Evolutionary conservation across 92 coral and sea anemone species (phyloP).

Genomic region (Phymanthus crucifer): DNA sequence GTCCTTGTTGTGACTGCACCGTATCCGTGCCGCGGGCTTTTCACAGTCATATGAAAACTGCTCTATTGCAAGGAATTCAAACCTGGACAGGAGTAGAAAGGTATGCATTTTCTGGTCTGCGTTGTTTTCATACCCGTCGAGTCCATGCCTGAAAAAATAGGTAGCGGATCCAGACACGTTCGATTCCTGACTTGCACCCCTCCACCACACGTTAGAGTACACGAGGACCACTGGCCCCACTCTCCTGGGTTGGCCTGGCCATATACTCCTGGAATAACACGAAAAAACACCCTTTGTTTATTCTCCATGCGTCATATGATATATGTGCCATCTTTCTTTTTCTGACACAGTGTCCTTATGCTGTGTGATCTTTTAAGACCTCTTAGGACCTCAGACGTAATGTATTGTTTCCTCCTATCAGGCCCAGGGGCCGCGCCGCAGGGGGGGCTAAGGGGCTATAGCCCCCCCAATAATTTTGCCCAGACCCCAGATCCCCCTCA

Average conservation of each 20-base stretch:
- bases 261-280: slow-evolving; percentile 16
- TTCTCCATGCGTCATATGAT: no score
- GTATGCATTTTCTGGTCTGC: slow-evolving; percentile 21
- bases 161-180: slow-evolving; percentile 45
- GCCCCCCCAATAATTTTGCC: no score
- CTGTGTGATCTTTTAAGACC: neutral
- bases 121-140: slow-evolving; percentile 14
- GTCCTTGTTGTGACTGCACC: no score
- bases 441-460: no score
- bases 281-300: no score
- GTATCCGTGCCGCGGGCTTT: no score
- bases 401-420: no score
- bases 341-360: no score
- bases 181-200: slow-evolving; percentile 49
- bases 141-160: slow-evolving; percentile 18
- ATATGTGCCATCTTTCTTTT: neutral
- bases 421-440: no score
- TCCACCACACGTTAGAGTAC: slow-evolving; percentile 47
- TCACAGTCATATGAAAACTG: no score
- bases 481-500: no score
- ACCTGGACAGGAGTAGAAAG: slow-evolving; percentile 54
- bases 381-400: no score
- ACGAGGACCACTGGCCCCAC: slow-evolving; percentile 59
- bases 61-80: neutral
- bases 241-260: slow-evolving; percentile 45